These are phyloP conservation scores for Fragum fragum DNA, from an alignment of 2,888 invertebrate genomes.

Conservation along the genomic window DNA sequence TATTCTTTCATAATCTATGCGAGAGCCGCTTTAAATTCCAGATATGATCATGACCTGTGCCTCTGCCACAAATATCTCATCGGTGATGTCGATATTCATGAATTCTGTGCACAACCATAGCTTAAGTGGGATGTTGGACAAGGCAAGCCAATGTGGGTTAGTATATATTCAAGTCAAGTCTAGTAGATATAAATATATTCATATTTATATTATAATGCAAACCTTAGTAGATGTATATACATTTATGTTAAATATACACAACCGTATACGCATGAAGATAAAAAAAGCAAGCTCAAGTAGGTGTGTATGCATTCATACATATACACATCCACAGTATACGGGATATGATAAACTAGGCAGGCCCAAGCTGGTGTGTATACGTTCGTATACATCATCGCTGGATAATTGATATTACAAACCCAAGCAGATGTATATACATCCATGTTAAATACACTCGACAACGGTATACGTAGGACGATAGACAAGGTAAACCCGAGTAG, in stretches of 20 bases:
- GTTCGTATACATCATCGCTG: neutral
- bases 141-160: slow-evolving; percentile 38
- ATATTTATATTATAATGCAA: too few relatives aligned
- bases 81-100: slow-evolving; percentile 31
- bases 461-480: too few relatives aligned
- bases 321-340: slow-evolving; percentile 36
- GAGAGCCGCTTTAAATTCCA: slow-evolving; percentile 19
- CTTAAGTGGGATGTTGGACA: slow-evolving; percentile 31
- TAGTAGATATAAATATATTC: too few relatives aligned
- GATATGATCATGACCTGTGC: slow-evolving; percentile 45
- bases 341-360: slow-evolving; percentile 13
- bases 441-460: too few relatives aligned
- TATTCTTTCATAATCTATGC: too few relatives aligned
- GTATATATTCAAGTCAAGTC: slow-evolving; percentile 1
- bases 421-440: too few relatives aligned
- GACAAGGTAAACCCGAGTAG: too few relatives aligned
- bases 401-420: too few relatives aligned
- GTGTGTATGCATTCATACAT: slow-evolving; percentile 21
- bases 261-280: too few relatives aligned
- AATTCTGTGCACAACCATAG: slow-evolving; percentile 37
- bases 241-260: too few relatives aligned
- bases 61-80: slow-evolving; percentile 33
- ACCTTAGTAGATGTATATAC: too few relatives aligned
- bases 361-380: slow-evolving; percentile 39
- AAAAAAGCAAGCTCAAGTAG: too few relatives aligned